A percentile compares a stretch with the other conserved stretches of the same genome.
phyloP scores from a whole-genome alignment of 2,888 invertebrate species.

The Plagiodera versicolora region DNA sequence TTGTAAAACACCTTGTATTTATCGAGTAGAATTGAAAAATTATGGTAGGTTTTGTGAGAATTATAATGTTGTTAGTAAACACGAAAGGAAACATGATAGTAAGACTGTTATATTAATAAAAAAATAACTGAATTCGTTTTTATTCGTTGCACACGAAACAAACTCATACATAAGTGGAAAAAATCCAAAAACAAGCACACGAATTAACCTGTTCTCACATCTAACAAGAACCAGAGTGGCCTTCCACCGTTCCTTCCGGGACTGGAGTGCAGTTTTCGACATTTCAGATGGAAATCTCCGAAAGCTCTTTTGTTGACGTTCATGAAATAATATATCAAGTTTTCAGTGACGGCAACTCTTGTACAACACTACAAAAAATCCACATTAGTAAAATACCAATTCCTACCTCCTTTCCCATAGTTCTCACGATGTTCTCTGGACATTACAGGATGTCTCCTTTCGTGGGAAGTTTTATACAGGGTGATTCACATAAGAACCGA shows the following conservation, averaged over 20 bases:
- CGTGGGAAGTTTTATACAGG: too few species aligned
- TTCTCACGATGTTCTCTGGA: too few species aligned
- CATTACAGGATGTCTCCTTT: too few species aligned
- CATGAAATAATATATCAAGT: background rate
- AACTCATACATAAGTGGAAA: background rate
- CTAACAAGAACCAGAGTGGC: constrained; percentile 15
- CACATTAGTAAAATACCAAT: background rate
- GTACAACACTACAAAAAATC: background rate
- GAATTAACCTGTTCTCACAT: constrained; percentile 1
- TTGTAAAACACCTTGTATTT: background rate
- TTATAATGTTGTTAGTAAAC: background rate
- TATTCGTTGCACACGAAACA: background rate
- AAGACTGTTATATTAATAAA: background rate
- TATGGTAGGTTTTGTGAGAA: background rate
- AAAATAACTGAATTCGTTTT: background rate
- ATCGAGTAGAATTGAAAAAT: background rate
- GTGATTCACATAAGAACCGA: too few species aligned
- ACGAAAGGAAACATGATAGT: background rate
- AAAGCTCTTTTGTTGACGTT: constrained; percentile 7
- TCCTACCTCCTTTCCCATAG: too few species aligned
- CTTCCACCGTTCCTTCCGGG: constrained; percentile 12
- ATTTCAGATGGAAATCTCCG: constrained; percentile 11
- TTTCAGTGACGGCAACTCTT: background rate
- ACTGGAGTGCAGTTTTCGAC: constrained; percentile 14
- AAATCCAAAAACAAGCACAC: background rate